Evolutionary conservation across 2,888 invertebrate species (phyloP).

Genomic region (Flexamia atlantica): DNA sequence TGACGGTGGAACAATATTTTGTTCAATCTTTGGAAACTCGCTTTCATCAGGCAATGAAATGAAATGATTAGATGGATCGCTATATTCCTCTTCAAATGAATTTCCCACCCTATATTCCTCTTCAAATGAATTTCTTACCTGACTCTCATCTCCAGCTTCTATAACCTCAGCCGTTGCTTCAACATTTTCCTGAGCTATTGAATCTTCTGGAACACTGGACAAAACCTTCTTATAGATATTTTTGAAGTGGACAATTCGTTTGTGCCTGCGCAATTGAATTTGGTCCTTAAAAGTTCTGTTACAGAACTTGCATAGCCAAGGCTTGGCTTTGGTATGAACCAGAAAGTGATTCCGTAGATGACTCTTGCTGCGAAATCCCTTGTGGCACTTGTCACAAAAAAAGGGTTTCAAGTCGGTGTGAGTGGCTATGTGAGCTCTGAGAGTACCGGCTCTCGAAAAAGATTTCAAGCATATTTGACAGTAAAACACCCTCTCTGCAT

Average conservation of each 20-base stretch:
- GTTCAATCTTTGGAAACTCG: not conserved
- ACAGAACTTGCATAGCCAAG: slow-evolving; percentile 37
- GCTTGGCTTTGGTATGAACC: slow-evolving; percentile 52
- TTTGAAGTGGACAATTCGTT: slow-evolving; percentile 22
- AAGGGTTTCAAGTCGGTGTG: slow-evolving; percentile 57
- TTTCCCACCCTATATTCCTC: not conserved
- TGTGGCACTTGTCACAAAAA: slow-evolving; percentile 53
- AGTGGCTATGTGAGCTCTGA: slow-evolving; percentile 48
- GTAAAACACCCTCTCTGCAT: slow-evolving; percentile 11
- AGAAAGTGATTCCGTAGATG: slow-evolving; percentile 43
- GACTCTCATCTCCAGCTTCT: not conserved
- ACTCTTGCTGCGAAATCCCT: slow-evolving; percentile 18
- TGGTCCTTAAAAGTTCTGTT: slow-evolving; percentile 25
- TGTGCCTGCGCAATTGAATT: slow-evolving; percentile 27
- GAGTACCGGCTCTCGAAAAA: slow-evolving; percentile 39
- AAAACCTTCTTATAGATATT: not conserved
- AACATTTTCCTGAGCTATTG: not conserved
- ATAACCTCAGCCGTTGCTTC: not conserved
- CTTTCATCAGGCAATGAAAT: slow-evolving; percentile 4
- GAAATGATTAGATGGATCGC: not conserved
- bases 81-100: not conserved
- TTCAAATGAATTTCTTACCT: not conserved
- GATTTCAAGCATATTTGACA: slow-evolving; percentile 47
- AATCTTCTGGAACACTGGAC: not conserved
- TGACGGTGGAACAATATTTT: slow-evolving; percentile 9